Base-by-base conservation (phyloP, 2,113 vertebrate species). In the Gasterosteus nipponicus region DNA sequence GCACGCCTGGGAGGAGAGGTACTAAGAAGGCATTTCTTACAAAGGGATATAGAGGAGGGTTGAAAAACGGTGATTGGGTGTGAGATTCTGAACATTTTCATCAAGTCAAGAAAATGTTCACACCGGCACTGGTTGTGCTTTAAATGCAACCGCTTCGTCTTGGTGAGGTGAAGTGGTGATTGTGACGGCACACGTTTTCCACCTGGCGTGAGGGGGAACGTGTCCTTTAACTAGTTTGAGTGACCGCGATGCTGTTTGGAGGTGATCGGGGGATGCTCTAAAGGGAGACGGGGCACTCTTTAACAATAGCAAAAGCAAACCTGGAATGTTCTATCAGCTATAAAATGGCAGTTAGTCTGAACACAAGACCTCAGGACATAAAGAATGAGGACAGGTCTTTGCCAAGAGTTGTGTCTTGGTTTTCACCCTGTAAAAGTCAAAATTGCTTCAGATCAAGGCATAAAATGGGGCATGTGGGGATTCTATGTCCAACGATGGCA, bases 261-360 rank as follows among this genome's bases (percentile, higher is more conserved):
- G 51, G 56, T 22, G 78, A 85, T 68, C 71, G 57, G 18, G 85
- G 86, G 19, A 77, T 75, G 85, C 57, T 75, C 87, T 92, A 92
- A 92, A 92, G 89, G 92, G 90, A 89, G 78, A 70, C 64, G 53
- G 78, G 69, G 70, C 73, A 78, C 47, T 69, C 71, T 69, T 71
- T 79, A 26, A 89, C 77, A 65, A 77, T 38, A 88, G 88, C 76
- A 57, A 70, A 91, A 85, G 54, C 71, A 82, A 90, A 92, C 59
- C 90, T 80, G 88, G 90, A 93, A 93, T 92, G 92, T 91, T 80
- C 80, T 89, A 89, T 80, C 38, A 81, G 83, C 90, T 92, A 93
- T 85, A 90, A 90, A 90, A 93, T 89, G 93, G 93, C 92, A 94
- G 94, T 92, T 86, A 85, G 69, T 90, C 65, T 65, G 70, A 77